Conservation (phyloP, 1,140 invertebrate species). For the Magallana gigas region DNA sequence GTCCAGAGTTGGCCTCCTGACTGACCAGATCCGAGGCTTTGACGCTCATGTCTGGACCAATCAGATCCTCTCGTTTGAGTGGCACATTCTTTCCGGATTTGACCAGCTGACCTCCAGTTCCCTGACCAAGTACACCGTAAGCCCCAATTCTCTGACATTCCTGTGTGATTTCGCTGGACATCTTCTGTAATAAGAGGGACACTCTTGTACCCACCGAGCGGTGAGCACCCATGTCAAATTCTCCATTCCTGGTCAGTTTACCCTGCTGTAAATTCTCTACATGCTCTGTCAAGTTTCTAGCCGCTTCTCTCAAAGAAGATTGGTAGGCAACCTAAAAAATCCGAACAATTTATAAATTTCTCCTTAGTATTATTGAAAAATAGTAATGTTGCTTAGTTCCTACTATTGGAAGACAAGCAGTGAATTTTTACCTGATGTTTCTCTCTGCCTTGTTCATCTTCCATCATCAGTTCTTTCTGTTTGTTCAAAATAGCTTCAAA, state of each 20-base stretch:
- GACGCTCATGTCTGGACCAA: conserved; percentile 65
- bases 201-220: conserved; percentile 64
- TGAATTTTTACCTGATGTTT: conserved; percentile 70
- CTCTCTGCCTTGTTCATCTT: conserved; percentile 72
- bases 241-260: conserved; percentile 62
- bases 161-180: conserved; percentile 65
- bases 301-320: conserved; percentile 68
- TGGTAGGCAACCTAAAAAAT: conserved; percentile 71
- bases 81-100: conserved; percentile 64
- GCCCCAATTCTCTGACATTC: conserved; percentile 72
- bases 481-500: conserved; percentile 69
- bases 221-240: conserved; percentile 67
- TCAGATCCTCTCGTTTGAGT: conserved; percentile 65
- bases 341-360: background rate
- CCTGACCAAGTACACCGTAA: conserved; percentile 74
- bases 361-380: background rate
- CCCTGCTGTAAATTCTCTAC: conserved; percentile 67
- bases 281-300: conserved; percentile 70
- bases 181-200: conserved; percentile 67
- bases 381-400: background rate
- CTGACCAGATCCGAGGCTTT: conserved; percentile 60
- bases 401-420: background rate
- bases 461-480: conserved; percentile 66
- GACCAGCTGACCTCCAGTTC: conserved; percentile 71
- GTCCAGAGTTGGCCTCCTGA: conserved; percentile 69